Conservation (phyloP, 2,113 vertebrate species). For the Oreocharis arfaki region DNA sequence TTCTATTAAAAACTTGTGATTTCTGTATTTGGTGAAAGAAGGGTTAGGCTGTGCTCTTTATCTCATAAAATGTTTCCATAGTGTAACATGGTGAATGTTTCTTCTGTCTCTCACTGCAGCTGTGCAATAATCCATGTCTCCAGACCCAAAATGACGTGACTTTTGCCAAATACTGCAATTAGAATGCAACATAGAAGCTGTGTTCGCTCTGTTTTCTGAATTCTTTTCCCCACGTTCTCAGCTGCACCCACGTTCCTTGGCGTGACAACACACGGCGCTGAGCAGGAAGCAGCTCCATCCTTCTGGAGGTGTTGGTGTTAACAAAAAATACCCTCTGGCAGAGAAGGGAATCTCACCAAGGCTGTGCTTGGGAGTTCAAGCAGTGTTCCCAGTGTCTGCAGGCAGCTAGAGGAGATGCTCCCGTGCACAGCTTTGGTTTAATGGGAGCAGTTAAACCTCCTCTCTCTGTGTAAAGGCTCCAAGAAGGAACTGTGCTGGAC, state of each 20-base stretch:
- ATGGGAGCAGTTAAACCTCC: not conserved
- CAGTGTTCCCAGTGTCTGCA: not conserved
- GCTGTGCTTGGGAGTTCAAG: not conserved
- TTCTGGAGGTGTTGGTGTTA: not conserved
- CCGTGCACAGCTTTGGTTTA: not conserved
- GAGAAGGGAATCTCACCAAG: not conserved
- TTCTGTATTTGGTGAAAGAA: not conserved
- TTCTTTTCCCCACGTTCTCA: not conserved
- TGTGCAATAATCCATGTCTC: not conserved
- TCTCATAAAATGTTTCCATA: not conserved
- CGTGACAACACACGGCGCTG: rapidly evolving
- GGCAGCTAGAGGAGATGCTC: not conserved
- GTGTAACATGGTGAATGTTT: not conserved
- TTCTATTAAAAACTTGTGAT: not conserved
- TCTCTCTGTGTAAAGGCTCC: not conserved
- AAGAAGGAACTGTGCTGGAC: not conserved
- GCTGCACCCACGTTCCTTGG: not conserved
- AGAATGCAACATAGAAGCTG: not conserved
- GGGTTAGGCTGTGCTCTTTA: not conserved
- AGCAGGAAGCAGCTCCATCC: not conserved
- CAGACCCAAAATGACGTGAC: not conserved
- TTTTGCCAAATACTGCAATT: not conserved
- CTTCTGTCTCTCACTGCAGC: not conserved
- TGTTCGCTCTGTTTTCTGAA: not conserved
- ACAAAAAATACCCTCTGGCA: not conserved